phyloP scores from a whole-genome alignment of 2,888 invertebrate species.

The Chesias legatella region DNA sequence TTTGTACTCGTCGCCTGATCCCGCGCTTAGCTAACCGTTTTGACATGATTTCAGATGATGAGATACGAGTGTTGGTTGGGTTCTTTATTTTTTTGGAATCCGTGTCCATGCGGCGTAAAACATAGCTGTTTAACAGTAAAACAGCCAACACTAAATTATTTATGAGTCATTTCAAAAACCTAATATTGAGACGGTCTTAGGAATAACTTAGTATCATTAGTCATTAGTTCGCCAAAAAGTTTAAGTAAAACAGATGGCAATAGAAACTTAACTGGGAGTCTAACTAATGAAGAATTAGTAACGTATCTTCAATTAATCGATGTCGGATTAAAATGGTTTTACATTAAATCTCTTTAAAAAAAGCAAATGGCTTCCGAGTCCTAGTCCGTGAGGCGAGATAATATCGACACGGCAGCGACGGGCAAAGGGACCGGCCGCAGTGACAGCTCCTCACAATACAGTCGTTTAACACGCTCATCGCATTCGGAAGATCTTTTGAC shows the following conservation, averaged over 20 bases:
- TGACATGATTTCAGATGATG: conserved; percentile 73
- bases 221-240: neutral
- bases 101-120: conserved; percentile 8
- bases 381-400: conserved; percentile 56
- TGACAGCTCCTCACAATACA: conserved; percentile 72
- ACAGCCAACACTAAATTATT: conserved; percentile 3
- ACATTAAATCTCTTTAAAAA: conserved; percentile 35
- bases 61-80: conserved; percentile 35
- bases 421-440: conserved; percentile 63
- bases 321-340: conserved; percentile 50
- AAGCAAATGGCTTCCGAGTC: conserved; percentile 56
- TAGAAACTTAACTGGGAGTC: too few relatives aligned
- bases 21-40: conserved; percentile 77
- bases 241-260: neutral
- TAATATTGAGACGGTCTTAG: too few relatives aligned
- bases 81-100: conserved; percentile 31
- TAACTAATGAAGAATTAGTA: conserved; percentile 22
- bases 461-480: conserved; percentile 77
- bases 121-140: conserved; percentile 11
- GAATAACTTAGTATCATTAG: too few relatives aligned
- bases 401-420: conserved; percentile 47
- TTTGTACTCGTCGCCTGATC: conserved; percentile 74
- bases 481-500: conserved; percentile 67
- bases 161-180: too few relatives aligned
- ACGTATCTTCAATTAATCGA: conserved; percentile 36